Evolutionary conservation across 2,888 invertebrate genomes (phyloP), one percentile per base, ranked within the genome.

Genomic region (Siphlonurus alternatus): DNA sequence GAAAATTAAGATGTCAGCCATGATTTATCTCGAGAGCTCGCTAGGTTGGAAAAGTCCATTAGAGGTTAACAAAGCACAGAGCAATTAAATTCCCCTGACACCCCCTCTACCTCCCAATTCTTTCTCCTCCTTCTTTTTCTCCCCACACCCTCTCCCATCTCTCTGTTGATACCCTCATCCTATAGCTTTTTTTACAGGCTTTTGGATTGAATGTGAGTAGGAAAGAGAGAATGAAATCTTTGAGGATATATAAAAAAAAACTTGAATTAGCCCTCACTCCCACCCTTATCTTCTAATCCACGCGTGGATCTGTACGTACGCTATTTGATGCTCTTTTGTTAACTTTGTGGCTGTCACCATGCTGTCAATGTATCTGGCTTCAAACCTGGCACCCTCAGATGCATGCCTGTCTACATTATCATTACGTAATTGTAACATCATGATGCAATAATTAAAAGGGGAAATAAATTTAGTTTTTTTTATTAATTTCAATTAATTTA

Each of bases 1-100:
- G 59, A 64, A 64, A 64, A 64, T 64, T 64, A 64, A 64, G 64
- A 64, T 64, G 64, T 64, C 64, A 64, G 61, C 53, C 53, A 24
- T 64, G 64, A 64, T 64, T 64, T 64, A 64, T 64, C 23, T 64
- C 53, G 23, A 2, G 53, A 53, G 61, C 61, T 19, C 23, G 54
- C 23, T 38, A 19, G 64, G 24, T 23, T 25, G 61, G 64, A 61
- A 61, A 64, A 63, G 54, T 53, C 61, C 64, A 61, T 61, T 64
- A 61, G 60, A 38, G 59, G 63, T 63, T 63, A 63, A 63, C 63
- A 63, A 63, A 63, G 63, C 63, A 64, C 59, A 51, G 54, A 64
- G 64, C 64, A 64, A 64, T 64, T 64, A 64, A 64, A 61, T 61
- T 51, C 64, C 64, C 20, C 54, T 51, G 24, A 22, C 59, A 15